phyloP scores from a whole-genome alignment of 2,113 vertebrate species.

The Phocoena sinus region DNA sequence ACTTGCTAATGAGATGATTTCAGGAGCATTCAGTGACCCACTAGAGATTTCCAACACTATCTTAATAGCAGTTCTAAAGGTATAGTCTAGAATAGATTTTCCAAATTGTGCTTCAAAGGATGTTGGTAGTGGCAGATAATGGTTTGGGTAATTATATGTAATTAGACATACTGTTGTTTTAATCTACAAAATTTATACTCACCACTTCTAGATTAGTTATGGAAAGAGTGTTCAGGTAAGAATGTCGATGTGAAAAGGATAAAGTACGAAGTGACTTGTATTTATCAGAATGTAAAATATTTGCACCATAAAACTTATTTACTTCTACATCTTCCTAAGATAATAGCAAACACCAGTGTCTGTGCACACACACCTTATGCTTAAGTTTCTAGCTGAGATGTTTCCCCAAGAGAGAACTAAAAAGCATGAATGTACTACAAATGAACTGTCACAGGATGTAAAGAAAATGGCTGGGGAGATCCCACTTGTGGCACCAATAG shows the following conservation, averaged over 20 bases:
- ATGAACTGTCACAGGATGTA: no score
- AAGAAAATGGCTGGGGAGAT: neutral
- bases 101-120: neutral
- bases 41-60: neutral
- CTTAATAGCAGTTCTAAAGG: neutral
- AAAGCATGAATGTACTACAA: neutral
- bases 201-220: neutral
- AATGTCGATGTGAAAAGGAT: neutral
- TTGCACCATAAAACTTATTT: neutral
- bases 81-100: neutral
- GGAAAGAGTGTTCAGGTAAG: neutral
- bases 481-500: rapidly evolving
- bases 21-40: neutral
- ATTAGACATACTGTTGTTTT: neutral
- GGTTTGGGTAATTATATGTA: neutral
- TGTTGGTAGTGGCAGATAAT: neutral
- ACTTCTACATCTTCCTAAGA: neutral
- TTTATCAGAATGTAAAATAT: neutral
- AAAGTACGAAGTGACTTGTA: neutral
- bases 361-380: neutral
- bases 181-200: neutral
- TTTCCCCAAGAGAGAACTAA: neutral
- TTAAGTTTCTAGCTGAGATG: neutral
- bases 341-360: neutral
- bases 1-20: neutral